These are phyloP conservation scores for Diuraphis noxia DNA, from an alignment of 1,140 invertebrate genomes.

Conservation along the genomic window DNA sequence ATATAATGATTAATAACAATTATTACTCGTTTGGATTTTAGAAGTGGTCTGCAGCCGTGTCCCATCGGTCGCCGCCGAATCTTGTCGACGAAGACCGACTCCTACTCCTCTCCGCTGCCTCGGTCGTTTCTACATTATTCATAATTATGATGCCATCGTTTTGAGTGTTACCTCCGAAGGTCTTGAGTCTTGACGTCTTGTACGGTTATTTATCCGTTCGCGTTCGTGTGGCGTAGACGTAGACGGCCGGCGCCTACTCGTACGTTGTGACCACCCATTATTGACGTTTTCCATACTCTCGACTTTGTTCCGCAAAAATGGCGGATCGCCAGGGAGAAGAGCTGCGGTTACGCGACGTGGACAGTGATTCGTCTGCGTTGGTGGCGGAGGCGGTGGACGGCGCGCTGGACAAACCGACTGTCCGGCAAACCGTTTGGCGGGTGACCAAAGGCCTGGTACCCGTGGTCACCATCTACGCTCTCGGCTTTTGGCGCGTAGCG, in stretches of 20 bases:
- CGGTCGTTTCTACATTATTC: not conserved
- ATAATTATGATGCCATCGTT: not conserved
- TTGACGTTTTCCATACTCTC: not conserved
- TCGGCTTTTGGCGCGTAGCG: conserved; percentile 34
- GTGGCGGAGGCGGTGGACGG: not conserved
- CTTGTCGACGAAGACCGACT: not conserved
- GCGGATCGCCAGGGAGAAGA: not conserved
- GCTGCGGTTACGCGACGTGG: not conserved
- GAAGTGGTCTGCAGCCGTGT: not conserved
- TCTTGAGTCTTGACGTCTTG: not conserved
- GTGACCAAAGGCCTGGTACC: not conserved
- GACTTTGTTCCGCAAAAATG: not conserved
- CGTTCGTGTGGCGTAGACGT: not conserved
- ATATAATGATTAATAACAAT: not conserved
- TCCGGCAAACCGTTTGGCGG: not conserved
- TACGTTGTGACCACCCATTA: not conserved
- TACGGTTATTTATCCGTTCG: not conserved
- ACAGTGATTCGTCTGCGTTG: not conserved
- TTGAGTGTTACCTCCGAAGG: not conserved
- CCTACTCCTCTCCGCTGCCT: not conserved
- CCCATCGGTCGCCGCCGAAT: not conserved
- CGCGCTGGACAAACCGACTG: not conserved
- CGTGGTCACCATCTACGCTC: not conserved
- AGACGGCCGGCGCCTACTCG: too few relatives aligned
- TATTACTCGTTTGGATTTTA: not conserved